Evolutionary conservation across 2,888 invertebrate genomes (phyloP), one percentile per base, ranked within the genome.

Genomic region (Andrena marginata): DNA sequence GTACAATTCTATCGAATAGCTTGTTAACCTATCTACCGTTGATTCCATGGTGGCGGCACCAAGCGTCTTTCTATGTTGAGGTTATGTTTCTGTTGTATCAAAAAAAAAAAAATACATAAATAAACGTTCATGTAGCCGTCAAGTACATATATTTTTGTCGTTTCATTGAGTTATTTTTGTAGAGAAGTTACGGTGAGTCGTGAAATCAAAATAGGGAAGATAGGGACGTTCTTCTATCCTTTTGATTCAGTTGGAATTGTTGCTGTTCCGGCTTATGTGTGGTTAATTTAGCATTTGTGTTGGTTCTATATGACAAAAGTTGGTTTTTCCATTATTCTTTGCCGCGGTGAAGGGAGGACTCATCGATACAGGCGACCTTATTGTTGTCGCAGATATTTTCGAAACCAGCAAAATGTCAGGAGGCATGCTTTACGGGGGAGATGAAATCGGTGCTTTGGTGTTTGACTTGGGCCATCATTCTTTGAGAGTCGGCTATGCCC

Each of bases 361-460:
- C 10, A 8, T 56, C 56, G 0, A 56, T 71, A 49, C 26, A 26
- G 59, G 23, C 35, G 65, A 59, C 75, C 7, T 73, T 69, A 51
- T 76, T 74, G 2, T 69, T 72, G 16, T 60, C 31, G 8, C 49
- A 85, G 87, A 67, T 80, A 79, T 31, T 71, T 69, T 68, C 65
- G 29, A 70, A 84, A 71, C 20, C 33, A 54, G 7, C 79, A 86
- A 78, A 35, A 89, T 89, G 89, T 89, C 89, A 60, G 89, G 89
- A 0, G 89, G 94, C 65, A 97, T 98, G 97, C 92, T 98, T 76
- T 98, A 98, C 89, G 98, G 98, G n/a, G 98, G 98, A 42, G 99
- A 99, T 95, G 99, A 99, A 94, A 99, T 99, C 85, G 99, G 99
- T 10, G 99, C 99, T 0, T 94, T 99, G 85, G 99, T 99, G 48